Evolutionary conservation across 2,888 invertebrate species (phyloP), one percentile per base, ranked within the genome.

Genomic region (Apoderus coryli): DNA sequence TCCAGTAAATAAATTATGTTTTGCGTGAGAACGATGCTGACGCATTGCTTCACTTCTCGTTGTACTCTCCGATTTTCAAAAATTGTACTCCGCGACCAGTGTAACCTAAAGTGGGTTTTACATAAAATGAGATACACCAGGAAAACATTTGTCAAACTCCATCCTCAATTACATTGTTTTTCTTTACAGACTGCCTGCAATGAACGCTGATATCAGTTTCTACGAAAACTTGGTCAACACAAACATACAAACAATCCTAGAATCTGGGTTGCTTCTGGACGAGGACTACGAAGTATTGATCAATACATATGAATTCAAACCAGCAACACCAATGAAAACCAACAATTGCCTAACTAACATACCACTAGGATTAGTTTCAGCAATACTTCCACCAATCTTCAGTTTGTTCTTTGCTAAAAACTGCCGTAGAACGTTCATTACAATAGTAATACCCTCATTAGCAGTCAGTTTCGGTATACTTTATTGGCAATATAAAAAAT

Each of bases 201-300:
- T n/a, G n/a, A n/a, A n/a, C n/a, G n/a, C n/a, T n/a, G n/a, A n/a
- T n/a, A n/a, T n/a, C n/a, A n/a, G n/a, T n/a, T 19, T 19, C 25
- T 40, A 39, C 30, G 36, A 33, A 1, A 32, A 34, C 10, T 29
- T 45, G 25, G 25, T 40, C 19, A 33, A 39, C 25, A 31, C 36
- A 13, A 38, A 43, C 33, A 28, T 36, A 11, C 42, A 32, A 26
- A 38, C 37, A 11, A 44, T 47, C 13, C 33, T 46, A 14, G 39
- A 44, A 32, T 47, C 46, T 2, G 43, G 42, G 13, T 33, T 45
- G 15, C 33, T 47, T 4, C 30, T 47, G 15, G 47, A 47, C 23
- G 47, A 47, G 35, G 47, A 47, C 32, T 37, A 45, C 28, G 44
- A 47, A 31, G 42, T 41, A 16, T 31, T 46, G 7, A 27, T 46